A percentile compares a stretch with the other conserved stretches of the same genome.
Evolutionary conservation across 2,888 invertebrate species (phyloP).

Genomic region (Drosophila anomalata): DNA sequence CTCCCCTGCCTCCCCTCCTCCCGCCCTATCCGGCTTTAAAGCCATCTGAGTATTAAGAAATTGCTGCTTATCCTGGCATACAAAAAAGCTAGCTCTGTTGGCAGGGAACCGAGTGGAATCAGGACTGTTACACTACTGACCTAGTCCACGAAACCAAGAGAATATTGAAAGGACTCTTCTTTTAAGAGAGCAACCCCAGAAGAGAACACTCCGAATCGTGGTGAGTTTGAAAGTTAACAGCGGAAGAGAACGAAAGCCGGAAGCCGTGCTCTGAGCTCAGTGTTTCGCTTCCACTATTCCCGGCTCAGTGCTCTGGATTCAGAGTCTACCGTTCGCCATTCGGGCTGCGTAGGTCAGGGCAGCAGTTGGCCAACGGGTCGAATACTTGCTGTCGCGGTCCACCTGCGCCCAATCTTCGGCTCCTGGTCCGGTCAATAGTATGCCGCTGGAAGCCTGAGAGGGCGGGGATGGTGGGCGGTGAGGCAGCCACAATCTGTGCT

Average conservation of each 20-base stretch:
- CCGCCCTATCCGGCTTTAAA: neutral
- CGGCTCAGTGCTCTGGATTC: slow-evolving; percentile 1
- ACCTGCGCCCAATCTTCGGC: slow-evolving; percentile 48
- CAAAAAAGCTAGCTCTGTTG: slow-evolving; percentile 44
- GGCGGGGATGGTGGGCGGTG: neutral
- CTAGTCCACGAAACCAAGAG: slow-evolving; percentile 59
- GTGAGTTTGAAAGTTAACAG: slow-evolving; percentile 71
- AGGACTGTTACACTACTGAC: slow-evolving; percentile 77
- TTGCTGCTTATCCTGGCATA: slow-evolving; percentile 58
- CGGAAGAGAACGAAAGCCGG: slow-evolving; percentile 41
- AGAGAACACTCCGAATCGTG: slow-evolving; percentile 74
- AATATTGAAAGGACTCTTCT: neutral
- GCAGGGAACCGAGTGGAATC: slow-evolving; percentile 25
- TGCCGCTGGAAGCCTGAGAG: slow-evolving; percentile 38
- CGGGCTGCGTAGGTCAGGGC: slow-evolving; percentile 30
- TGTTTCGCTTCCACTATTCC: neutral
- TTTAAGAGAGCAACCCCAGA: slow-evolving; percentile 50
- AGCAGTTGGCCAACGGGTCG: neutral
- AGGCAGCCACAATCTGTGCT: slow-evolving; percentile 53
- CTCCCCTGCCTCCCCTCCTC: neutral
- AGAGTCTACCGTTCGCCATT: neutral
- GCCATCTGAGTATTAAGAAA: slow-evolving; percentile 46
- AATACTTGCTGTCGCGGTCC: slow-evolving; percentile 32
- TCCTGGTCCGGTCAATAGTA: neutral
- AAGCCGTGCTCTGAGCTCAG: neutral